A percentile compares a stretch with the other conserved stretches of the same genome.
phyloP scores from a whole-genome alignment of 2,888 invertebrate genomes.

The Cotesia congregata region DNA sequence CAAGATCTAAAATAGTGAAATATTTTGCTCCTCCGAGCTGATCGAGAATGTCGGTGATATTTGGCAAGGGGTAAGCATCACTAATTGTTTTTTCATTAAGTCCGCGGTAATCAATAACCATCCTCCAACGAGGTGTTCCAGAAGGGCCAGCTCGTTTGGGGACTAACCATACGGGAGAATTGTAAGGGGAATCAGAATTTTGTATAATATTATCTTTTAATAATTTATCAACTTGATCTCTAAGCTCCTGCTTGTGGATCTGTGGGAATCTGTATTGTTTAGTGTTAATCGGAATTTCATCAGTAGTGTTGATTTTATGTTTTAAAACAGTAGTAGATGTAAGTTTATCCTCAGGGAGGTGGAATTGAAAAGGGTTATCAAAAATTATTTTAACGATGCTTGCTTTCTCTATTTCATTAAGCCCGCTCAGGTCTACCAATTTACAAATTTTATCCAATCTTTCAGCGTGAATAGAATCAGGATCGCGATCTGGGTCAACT shows the following conservation, averaged over 20 bases:
- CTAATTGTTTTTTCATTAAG: conserved; percentile 45
- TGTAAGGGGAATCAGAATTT: conserved; percentile 39
- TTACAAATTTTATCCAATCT: too few species aligned
- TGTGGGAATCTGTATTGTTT: conserved; percentile 45
- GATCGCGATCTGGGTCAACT: too few species aligned
- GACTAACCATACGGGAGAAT: conserved; percentile 47
- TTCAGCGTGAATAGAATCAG: too few species aligned
- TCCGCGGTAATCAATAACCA: conserved; percentile 43
- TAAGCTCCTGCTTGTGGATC: conserved; percentile 41
- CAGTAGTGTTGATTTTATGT: conserved; percentile 40
- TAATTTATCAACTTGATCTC: conserved; percentile 40
- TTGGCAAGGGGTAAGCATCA: conserved; percentile 49
- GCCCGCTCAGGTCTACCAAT: background rate
- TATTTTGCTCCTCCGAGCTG: conserved; percentile 50
- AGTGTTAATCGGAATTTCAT: conserved; percentile 39
- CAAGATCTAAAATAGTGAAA: conserved; percentile 55
- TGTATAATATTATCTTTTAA: conserved; percentile 39
- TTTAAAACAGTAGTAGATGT: conserved; percentile 25
- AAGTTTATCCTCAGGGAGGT: conserved; percentile 40
- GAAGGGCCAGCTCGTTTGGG: conserved; percentile 45
- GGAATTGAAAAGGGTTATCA: conserved; percentile 1
- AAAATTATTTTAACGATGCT: background rate
- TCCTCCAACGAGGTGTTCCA: conserved; percentile 44
- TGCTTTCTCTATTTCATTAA: background rate
- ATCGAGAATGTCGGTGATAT: conserved; percentile 54